Percentiles rank a stretch among this genome's conserved stretches.
These are phyloP conservation scores for Bibio marci DNA, from an alignment of 2,888 invertebrate genomes.

Conservation along the genomic window DNA sequence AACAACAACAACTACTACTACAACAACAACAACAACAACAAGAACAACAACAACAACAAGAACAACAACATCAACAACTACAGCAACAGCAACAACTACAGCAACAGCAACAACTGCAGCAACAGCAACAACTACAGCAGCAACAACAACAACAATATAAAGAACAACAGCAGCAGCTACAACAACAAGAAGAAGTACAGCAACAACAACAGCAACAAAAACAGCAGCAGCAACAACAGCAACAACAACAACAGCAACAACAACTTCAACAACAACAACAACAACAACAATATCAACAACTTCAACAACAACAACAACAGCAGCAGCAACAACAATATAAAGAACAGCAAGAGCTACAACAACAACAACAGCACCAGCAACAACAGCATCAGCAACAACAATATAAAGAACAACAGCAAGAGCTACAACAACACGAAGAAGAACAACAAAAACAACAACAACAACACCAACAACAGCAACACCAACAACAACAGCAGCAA, in stretches of 20 bases:
- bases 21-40: no score
- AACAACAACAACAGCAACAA: conserved; percentile 12
- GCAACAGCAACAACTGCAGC: conserved; percentile 10
- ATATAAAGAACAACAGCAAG: conserved; percentile 10
- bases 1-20: no score
- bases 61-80: not conserved
- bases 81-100: conserved; percentile 24
- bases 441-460: conserved; percentile 16
- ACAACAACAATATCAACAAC: conserved; percentile 10
- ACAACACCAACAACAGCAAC: conserved; percentile 10
- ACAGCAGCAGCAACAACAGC: conserved; percentile 14
- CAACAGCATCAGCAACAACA: no score
- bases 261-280: conserved; percentile 19
- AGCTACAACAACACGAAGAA: conserved; percentile 16
- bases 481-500: conserved; percentile 7
- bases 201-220: conserved; percentile 14
- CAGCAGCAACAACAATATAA: no score
- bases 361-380: no score
- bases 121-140: conserved; percentile 8
- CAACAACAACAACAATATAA: conserved; percentile 18
- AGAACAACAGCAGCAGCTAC: conserved; percentile 10
- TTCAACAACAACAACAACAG: conserved; percentile 15
- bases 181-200: conserved; percentile 9
- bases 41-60: not conserved
- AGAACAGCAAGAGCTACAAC: no score